Percentiles rank a stretch among this genome's conserved stretches.
phyloP scores from a whole-genome alignment of 2,888 invertebrate genomes.

The Tethea ocularis region DNA sequence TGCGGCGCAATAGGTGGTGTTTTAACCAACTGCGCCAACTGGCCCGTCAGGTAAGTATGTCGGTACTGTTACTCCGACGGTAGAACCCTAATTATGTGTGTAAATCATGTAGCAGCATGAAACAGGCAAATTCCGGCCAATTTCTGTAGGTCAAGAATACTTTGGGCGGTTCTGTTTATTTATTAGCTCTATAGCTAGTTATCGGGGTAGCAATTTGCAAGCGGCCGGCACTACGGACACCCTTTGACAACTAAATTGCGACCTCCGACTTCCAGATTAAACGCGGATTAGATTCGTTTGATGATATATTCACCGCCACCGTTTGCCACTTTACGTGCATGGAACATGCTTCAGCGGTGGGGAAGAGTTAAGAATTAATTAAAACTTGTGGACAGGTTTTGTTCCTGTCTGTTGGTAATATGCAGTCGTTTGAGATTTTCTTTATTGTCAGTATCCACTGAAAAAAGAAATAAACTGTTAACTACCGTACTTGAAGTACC shows the following conservation, averaged over 20 bases:
- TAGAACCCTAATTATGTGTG: too few relatives aligned
- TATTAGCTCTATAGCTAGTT: constrained; percentile 21
- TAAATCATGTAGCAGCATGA: too few relatives aligned
- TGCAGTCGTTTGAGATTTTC: background rate
- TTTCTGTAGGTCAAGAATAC: background rate
- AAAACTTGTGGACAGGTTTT: background rate
- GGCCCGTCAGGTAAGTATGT: too few relatives aligned
- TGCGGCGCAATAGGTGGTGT: too few relatives aligned
- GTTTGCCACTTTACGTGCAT: constrained; percentile 24
- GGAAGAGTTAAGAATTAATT: constrained; percentile 1
- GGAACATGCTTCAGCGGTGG: constrained; percentile 3
- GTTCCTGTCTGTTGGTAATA: background rate
- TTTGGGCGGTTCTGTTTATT: background rate
- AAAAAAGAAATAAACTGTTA: too few relatives aligned
- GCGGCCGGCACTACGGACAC: constrained; percentile 39
- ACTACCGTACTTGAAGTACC: too few relatives aligned
- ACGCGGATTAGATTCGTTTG: constrained; percentile 52
- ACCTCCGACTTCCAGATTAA: constrained; percentile 52
- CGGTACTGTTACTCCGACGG: too few relatives aligned
- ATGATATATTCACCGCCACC: constrained; percentile 33
- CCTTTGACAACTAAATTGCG: constrained; percentile 66
- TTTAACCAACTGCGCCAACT: too few relatives aligned
- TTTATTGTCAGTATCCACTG: background rate
- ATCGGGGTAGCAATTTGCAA: constrained; percentile 56
- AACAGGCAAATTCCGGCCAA: background rate